Conservation (phyloP, 2,113 vertebrate genomes). For the Myanophis thanlyinensis region DNA sequence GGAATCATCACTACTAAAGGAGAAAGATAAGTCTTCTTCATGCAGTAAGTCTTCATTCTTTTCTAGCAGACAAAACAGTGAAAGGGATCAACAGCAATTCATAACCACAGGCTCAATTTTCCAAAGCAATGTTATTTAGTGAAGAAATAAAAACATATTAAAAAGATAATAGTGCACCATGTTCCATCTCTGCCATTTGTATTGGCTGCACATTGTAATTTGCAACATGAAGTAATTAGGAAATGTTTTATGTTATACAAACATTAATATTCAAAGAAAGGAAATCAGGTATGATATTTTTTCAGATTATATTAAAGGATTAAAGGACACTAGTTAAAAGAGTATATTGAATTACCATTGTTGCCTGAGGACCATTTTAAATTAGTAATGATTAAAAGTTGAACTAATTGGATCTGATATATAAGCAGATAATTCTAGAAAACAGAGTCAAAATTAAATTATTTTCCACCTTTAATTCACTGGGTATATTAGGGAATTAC, state of each 20-base stretch:
- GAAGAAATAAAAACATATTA: not conserved
- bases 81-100: not conserved
- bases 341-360: not conserved
- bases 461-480: not conserved
- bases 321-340: not conserved
- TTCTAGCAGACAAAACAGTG: conserved; percentile 14
- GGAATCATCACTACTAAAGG: conserved; percentile 43
- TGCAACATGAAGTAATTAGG: not conserved
- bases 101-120: not conserved
- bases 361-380: not conserved
- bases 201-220: not conserved
- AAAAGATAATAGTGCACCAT: not conserved
- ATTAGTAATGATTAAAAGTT: not conserved
- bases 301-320: not conserved
- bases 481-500: not conserved
- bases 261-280: not conserved
- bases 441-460: not conserved
- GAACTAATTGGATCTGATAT: not conserved
- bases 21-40: conserved; percentile 34
- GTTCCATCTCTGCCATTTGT: not conserved
- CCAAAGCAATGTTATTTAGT: not conserved
- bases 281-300: not conserved
- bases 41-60: conserved; percentile 31
- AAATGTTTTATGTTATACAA: not conserved
- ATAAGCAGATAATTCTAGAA: not conserved